Evolutionary conservation across 2,113 vertebrate species (phyloP).

Genomic region (Carettochelys insculpta): DNA sequence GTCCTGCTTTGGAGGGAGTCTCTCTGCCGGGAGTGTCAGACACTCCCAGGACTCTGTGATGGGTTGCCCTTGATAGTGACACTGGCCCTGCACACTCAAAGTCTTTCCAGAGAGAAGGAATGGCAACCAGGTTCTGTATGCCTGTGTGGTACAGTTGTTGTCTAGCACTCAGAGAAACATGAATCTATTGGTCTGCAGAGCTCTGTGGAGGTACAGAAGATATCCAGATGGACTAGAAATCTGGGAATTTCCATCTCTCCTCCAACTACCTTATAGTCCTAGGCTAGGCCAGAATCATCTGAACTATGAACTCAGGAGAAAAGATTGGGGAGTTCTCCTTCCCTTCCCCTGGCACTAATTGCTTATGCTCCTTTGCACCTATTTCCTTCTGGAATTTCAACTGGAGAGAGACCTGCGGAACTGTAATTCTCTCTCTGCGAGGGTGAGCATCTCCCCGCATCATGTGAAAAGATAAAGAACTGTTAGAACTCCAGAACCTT

Average conservation of each 20-base stretch:
- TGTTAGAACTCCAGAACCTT: background rate
- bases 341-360: background rate
- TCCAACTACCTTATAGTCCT: background rate
- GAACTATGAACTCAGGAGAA: background rate
- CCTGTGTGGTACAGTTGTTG: background rate
- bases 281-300: background rate
- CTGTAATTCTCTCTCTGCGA: background rate
- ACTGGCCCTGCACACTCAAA: background rate
- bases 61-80: background rate
- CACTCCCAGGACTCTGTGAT: accelerated
- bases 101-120: background rate
- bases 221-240: background rate
- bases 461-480: background rate
- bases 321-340: background rate
- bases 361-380: background rate
- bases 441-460: background rate
- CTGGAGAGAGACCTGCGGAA: background rate
- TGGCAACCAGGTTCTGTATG: background rate
- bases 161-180: background rate
- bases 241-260: background rate
- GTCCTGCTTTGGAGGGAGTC: background rate
- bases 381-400: background rate
- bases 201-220: background rate
- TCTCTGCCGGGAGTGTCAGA: background rate
- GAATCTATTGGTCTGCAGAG: background rate